Conservation (phyloP, 2,888 invertebrate genomes). For the Netelia melanura region DNA sequence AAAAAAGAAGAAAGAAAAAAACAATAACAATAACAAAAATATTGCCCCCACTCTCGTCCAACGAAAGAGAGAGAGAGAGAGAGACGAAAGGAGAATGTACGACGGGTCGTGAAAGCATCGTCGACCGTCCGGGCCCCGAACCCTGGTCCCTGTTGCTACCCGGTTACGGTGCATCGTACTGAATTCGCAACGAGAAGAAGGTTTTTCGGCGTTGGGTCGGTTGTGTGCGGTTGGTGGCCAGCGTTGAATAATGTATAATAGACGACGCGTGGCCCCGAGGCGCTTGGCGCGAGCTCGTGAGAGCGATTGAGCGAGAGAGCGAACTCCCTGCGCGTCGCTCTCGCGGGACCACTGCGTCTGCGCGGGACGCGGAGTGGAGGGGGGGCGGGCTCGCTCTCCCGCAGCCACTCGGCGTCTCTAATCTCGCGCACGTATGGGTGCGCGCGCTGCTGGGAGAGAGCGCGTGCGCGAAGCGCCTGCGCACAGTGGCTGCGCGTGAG, state of each 20-base stretch:
- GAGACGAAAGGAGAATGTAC: background rate
- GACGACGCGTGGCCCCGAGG: constrained; percentile 67
- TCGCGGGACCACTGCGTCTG: too few relatives aligned
- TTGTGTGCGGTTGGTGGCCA: constrained; percentile 24
- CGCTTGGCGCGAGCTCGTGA: constrained; percentile 49
- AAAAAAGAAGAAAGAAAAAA: too few relatives aligned
- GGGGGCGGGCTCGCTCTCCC: background rate
- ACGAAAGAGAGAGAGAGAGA: too few relatives aligned
- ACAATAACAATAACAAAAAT: too few relatives aligned
- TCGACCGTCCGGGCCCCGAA: constrained; percentile 35
- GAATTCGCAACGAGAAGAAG: constrained; percentile 80
- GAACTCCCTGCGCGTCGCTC: too few relatives aligned
- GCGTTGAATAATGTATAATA: constrained; percentile 71
- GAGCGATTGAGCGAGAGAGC: too few relatives aligned
- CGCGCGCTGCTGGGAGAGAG: background rate
- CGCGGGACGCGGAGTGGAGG: too few relatives aligned
- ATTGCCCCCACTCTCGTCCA: too few relatives aligned
- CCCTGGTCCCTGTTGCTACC: constrained; percentile 77
- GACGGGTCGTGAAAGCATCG: constrained; percentile 41
- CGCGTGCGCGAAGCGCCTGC: background rate
- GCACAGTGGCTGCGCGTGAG: background rate
- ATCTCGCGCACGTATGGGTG: background rate
- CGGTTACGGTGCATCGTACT: constrained; percentile 80
- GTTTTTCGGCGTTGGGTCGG: constrained; percentile 16
- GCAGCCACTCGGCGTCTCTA: background rate